Percentiles rank a stretch among this genome's conserved stretches.
Evolutionary conservation across 2,113 vertebrate genomes (phyloP).

Genomic region (Bungarus multicinctus): DNA sequence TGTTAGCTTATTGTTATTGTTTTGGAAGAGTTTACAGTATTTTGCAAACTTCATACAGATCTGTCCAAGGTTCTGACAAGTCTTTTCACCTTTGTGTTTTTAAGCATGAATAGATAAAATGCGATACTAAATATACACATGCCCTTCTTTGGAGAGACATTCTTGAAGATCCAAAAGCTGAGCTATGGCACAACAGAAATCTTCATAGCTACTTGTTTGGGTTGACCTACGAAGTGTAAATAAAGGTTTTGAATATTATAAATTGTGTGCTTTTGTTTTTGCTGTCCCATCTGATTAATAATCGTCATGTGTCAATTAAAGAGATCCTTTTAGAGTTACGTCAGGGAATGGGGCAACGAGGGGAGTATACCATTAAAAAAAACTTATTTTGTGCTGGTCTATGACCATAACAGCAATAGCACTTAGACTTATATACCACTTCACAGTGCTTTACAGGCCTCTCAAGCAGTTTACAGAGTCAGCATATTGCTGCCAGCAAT

Average conservation of each 20-base stretch:
- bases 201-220: neutral
- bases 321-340: neutral
- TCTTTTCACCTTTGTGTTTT: neutral
- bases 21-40: neutral
- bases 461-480: too few relatives aligned
- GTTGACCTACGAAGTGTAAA: neutral
- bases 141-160: neutral
- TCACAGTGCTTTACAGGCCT: too few relatives aligned
- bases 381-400: neutral
- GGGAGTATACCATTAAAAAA: neutral
- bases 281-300: too few relatives aligned
- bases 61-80: neutral
- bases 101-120: neutral
- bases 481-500: too few relatives aligned
- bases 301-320: neutral
- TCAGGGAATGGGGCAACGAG: neutral
- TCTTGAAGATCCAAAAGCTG: neutral
- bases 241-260: neutral
- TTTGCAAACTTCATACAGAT: neutral
- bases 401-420: neutral
- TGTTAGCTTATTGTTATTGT: neutral
- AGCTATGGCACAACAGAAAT: neutral
- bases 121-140: neutral
- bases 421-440: too few relatives aligned
- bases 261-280: neutral